Base-by-base conservation (phyloP, 2,797 vertebrate genomes). In the Enteromius anoplus region DNA sequence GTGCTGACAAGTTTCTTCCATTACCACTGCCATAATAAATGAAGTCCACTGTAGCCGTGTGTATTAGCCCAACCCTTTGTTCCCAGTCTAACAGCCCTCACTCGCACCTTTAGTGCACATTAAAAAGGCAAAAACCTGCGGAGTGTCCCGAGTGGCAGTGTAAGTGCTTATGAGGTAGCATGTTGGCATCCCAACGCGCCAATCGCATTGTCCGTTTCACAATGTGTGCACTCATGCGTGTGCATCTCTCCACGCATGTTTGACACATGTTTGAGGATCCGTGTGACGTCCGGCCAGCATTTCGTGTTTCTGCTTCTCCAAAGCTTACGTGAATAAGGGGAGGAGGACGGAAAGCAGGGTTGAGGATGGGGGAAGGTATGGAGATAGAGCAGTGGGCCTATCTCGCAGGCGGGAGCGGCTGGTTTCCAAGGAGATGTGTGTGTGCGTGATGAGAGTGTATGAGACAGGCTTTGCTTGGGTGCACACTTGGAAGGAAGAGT, bases 401-500 rank as follows among this genome's bases (percentile, higher is more conserved):
- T 81, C 58, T 73, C 29, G 14, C 42, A 80, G 84, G 62, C 76
- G 66, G 86, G 88, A 86, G 86, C 75, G 85, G 85, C 78, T 87
- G 84, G 88, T 87, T 87, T 85, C 88, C 88, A 85, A 77, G 85
- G 86, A 80, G 86, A 89, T 81, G 62, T 88, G 83, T 84, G 88
- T 84, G 88, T 85, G 77, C 72, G 89, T 93, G 93, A 94, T 93
- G 93, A 92, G 93, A 93, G 92, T 91, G 90, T 93, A 92, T 79
- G 85, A 91, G 93, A 93, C 92, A 93, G 91, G 92, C 92, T 94
- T 88, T 93, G 91, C 92, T 93, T 88, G 89, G 90, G 85, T 92
- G 91, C 90, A 90, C 91, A 92, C 71, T 83, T 87, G 26, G 66
- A 86, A 84, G 81, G 81, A 71, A 78, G 73, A 85, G 82, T 85